phyloP scores from a whole-genome alignment of 2,797 vertebrate species.

The Gorsachius magnificus region DNA sequence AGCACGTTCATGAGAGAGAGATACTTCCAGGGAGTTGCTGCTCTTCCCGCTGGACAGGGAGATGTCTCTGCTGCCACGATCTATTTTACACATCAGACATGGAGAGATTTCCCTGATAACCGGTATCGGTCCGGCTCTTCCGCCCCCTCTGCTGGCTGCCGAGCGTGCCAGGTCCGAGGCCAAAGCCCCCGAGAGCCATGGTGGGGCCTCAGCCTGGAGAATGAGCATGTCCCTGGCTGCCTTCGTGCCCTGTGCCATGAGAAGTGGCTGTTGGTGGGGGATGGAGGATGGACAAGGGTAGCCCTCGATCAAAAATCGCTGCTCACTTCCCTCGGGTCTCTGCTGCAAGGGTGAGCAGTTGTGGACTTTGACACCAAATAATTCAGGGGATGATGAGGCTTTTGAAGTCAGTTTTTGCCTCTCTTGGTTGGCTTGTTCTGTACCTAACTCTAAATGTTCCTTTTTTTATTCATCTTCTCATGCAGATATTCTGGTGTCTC shows the following conservation, averaged over 20 bases:
- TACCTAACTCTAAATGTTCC: background rate
- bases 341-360: background rate
- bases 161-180: fast-evolving
- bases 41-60: background rate
- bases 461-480: background rate
- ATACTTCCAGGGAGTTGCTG: background rate
- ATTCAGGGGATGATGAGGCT: background rate
- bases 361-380: background rate
- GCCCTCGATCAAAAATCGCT: background rate
- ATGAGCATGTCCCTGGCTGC: fast-evolving
- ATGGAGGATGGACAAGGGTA: too few species aligned
- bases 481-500: background rate
- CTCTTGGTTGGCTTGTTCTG: background rate
- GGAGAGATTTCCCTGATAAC: fast-evolving
- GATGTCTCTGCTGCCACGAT: background rate
- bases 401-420: background rate
- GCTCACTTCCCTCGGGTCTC: fast-evolving
- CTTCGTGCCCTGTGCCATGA: background rate
- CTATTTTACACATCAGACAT: background rate
- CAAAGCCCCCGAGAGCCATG: fast-evolving
- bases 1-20: too few species aligned
- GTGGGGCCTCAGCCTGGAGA: background rate
- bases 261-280: background rate
- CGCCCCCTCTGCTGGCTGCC: slow-evolving; percentile 7
- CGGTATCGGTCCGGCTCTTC: background rate